A percentile compares a stretch with the other conserved stretches of the same genome.
Conservation (phyloP, 2,113 vertebrate genomes). For the Bos taurus region ARS-UCD2.0 NC_037336.1:63078501-63079000, state of each 20-base stretch:
- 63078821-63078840: background rate
- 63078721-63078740: background rate
- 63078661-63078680: background rate
- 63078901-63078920: background rate
- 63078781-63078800: background rate
- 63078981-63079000: background rate
- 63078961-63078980: background rate
- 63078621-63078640: background rate
- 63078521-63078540: background rate
- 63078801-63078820: background rate
- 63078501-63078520: background rate
- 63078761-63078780: background rate
- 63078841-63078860: background rate
- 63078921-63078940: background rate
- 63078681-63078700: background rate
- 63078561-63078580: slow-evolving; percentile 16
- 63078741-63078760: background rate
- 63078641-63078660: background rate
- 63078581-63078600: background rate
- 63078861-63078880: background rate
- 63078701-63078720: background rate
- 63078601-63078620: background rate
- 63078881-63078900: background rate
- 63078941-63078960: background rate
- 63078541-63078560: background rate